Evolutionary conservation across 2,113 vertebrate genomes (phyloP).

Genomic region (Thalassoma bifasciatum): DNA sequence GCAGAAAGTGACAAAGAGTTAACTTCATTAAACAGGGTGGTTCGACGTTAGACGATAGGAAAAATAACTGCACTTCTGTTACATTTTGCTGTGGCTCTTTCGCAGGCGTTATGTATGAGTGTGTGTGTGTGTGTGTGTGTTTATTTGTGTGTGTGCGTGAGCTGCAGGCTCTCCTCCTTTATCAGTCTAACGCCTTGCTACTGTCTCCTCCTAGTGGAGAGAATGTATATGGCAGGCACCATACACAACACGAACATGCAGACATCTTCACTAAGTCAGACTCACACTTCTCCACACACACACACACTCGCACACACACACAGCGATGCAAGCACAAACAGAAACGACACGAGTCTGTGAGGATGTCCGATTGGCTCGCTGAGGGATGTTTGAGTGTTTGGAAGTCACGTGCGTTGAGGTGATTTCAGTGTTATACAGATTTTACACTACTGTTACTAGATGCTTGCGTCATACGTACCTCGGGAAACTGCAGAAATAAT

Average conservation of each 20-base stretch:
- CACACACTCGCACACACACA: no score
- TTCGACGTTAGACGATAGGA: slow-evolving; percentile 41
- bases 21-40: slow-evolving; percentile 16
- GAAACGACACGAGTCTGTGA: slow-evolving; percentile 20
- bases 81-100: slow-evolving; percentile 79
- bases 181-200: slow-evolving; percentile 53
- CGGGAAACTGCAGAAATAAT: slow-evolving; percentile 40
- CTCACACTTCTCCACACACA: slow-evolving; percentile 33
- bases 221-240: slow-evolving; percentile 72
- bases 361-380: slow-evolving; percentile 14
- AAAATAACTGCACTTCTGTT: slow-evolving; percentile 75
- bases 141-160: neutral
- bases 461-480: slow-evolving; percentile 50
- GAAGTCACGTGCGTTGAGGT: slow-evolving; percentile 21
- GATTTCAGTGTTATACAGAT: slow-evolving; percentile 21
- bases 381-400: slow-evolving; percentile 40
- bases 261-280: slow-evolving; percentile 6
- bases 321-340: slow-evolving; percentile 73
- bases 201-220: slow-evolving; percentile 73
- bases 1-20: slow-evolving; percentile 10
- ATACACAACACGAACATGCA: slow-evolving; percentile 29
- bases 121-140: neutral
- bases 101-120: slow-evolving; percentile 58
- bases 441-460: slow-evolving; percentile 54
- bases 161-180: slow-evolving; percentile 56